Base-by-base conservation (phyloP, 1,140 invertebrate species). In the Manduca sexta region DNA sequence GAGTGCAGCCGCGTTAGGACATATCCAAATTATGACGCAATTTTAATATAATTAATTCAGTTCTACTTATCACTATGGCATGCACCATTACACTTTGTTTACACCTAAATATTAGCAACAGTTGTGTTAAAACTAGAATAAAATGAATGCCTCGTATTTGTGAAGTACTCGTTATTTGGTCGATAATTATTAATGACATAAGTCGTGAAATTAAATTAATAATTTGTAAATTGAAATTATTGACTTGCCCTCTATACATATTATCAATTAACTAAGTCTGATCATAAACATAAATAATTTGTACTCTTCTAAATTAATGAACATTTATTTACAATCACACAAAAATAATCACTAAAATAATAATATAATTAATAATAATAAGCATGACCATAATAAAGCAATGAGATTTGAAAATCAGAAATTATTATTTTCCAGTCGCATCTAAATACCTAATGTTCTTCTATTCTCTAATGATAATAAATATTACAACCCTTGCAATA, bases 271-370 rank as follows among this genome's bases (percentile, higher is more conserved):
- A 57, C 33, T 47, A 50, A 50, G 39, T 50, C 15, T 49, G 53
- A 56, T 56, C 29, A 55, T 51, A 42, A 75, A 77, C 71, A 74
- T 74, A 74, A 78, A 74, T 81, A 76, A 73, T 84, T 84, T 84
- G 80, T 84, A 84, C 80, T 84, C 80, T 81, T 70, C 74, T 80
- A 82, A 74, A 67, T 72, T 74, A 78, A 75, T 72, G 73, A 67
- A 74, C 76, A 72, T 68, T 69, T 60, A 77, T 82, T 70, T 81
- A 79, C 74, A 76, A 69, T 65, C 63, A 57, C 69, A 65, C 51
- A 62, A 59, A 63, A 51, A 55, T 43, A 44, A 60, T 52, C 42
- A 45, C 56, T 60, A 59, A 41, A 56, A 33, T 51, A 61, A 63
- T 48, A 46, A 50, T 56, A 50, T n/a, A n/a, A n/a, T n/a, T n/a